Conservation (phyloP, 1,140 invertebrate genomes). For the Hypsibius dujardini region DNA sequence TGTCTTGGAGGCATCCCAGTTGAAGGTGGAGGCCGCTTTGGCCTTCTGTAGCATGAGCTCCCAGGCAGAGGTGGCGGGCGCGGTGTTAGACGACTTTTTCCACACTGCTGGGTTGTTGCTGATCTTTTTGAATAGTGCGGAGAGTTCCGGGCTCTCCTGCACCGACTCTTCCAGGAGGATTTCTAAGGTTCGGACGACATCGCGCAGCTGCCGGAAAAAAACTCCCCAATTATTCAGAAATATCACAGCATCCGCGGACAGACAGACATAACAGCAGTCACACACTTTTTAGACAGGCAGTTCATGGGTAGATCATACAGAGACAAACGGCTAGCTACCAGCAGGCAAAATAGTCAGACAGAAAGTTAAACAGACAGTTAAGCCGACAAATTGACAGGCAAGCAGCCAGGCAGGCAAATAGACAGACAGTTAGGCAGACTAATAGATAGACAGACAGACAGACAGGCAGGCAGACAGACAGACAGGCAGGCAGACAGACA, state of each 20-base stretch:
- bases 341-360: conserved; percentile 24
- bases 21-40: neutral
- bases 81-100: neutral
- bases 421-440: too few species aligned
- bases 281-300: too few species aligned
- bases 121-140: neutral
- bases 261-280: too few species aligned
- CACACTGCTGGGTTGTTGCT: neutral
- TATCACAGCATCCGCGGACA: too few species aligned
- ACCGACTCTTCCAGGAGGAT: neutral
- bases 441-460: too few species aligned
- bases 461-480: too few species aligned
- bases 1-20: neutral
- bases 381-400: too few species aligned
- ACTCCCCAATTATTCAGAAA: too few species aligned
- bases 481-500: too few species aligned
- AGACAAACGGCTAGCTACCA: neutral
- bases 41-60: neutral
- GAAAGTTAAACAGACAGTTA: too few species aligned
- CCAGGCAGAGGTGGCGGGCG: neutral
- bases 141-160: neutral
- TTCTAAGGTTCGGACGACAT: neutral
- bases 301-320: too few species aligned
- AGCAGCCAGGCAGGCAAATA: too few species aligned
- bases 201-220: neutral